phyloP scores from a whole-genome alignment of 2,797 vertebrate genomes.

The Lindbergichthys nudifrons region DNA sequence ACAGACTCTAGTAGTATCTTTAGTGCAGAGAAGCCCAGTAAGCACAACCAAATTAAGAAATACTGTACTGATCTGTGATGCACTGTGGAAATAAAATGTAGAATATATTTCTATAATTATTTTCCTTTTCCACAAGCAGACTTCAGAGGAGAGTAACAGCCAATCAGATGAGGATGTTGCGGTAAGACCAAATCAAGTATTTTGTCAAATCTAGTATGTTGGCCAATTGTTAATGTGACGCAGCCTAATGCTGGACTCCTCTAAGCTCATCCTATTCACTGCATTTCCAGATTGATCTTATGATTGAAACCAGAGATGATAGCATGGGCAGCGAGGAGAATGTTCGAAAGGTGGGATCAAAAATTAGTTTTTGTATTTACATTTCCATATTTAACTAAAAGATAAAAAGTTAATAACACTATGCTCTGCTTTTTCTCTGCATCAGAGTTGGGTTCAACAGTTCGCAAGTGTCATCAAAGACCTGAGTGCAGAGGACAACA shows the following conservation, averaged over 20 bases:
- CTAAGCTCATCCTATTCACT: neutral
- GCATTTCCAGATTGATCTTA: conserved; percentile 55
- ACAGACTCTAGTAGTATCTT: neutral
- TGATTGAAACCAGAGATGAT: conserved; percentile 78
- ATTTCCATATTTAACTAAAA: neutral
- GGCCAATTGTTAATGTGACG: neutral
- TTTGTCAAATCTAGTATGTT: neutral
- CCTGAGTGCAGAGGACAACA: conserved; percentile 68
- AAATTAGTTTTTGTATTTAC: neutral
- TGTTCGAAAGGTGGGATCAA: conserved; percentile 72
- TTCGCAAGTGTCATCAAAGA: conserved; percentile 53
- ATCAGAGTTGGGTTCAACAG: conserved; percentile 71
- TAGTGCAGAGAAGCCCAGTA: neutral
- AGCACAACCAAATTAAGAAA: neutral
- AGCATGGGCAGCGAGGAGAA: conserved; percentile 82
- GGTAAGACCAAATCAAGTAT: conserved; percentile 51
- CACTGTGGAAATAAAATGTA: neutral
- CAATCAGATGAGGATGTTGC: conserved; percentile 66
- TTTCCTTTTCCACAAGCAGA: conserved; percentile 61
- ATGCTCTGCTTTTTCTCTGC: neutral
- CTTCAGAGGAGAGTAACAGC: conserved; percentile 75
- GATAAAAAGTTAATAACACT: conserved; percentile 1
- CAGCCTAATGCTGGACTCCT: neutral
- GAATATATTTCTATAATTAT: conserved; percentile 2
- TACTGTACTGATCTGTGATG: neutral